Conservation (phyloP, 1,140 invertebrate species). For the Platyscapa corneri region DNA sequence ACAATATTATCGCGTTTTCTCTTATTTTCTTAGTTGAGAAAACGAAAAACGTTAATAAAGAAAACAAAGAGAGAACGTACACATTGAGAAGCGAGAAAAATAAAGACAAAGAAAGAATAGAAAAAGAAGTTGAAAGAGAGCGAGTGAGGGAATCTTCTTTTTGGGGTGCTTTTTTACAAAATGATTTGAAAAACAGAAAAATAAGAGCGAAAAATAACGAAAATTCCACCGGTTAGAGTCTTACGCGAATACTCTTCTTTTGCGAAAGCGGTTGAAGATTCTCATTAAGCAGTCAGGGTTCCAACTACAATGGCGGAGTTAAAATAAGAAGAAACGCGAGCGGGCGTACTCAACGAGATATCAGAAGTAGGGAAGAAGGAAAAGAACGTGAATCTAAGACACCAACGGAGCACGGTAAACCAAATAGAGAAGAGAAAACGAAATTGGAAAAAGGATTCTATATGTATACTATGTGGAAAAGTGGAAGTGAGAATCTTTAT, state of each 20-base stretch:
- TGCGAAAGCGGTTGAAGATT: conserved; percentile 62
- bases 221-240: conserved; percentile 36
- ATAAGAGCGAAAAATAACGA: conserved; percentile 54
- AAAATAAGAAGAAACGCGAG: conserved; percentile 29
- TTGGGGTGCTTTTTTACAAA: conserved; percentile 38
- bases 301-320: conserved; percentile 48
- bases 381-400: conserved; percentile 66
- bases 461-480: conserved; percentile 13
- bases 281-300: conserved; percentile 74
- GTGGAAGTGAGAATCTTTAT: conserved; percentile 64
- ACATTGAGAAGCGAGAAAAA: conserved; percentile 45
- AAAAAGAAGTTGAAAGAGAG: too few relatives aligned
- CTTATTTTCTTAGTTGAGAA: conserved; percentile 51
- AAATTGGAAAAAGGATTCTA: background rate
- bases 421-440: conserved; percentile 21
- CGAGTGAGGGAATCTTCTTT: too few relatives aligned
- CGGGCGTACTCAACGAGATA: conserved; percentile 26
- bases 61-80: conserved; percentile 47
- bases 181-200: conserved; percentile 22
- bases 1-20: conserved; percentile 40
- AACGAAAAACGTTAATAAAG: conserved; percentile 53
- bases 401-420: conserved; percentile 50
- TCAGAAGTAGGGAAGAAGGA: conserved; percentile 65
- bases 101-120: conserved; percentile 43
- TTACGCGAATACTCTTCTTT: conserved; percentile 36